Conservation (phyloP, 2,113 vertebrate genomes). For the Salvator merianae region DNA sequence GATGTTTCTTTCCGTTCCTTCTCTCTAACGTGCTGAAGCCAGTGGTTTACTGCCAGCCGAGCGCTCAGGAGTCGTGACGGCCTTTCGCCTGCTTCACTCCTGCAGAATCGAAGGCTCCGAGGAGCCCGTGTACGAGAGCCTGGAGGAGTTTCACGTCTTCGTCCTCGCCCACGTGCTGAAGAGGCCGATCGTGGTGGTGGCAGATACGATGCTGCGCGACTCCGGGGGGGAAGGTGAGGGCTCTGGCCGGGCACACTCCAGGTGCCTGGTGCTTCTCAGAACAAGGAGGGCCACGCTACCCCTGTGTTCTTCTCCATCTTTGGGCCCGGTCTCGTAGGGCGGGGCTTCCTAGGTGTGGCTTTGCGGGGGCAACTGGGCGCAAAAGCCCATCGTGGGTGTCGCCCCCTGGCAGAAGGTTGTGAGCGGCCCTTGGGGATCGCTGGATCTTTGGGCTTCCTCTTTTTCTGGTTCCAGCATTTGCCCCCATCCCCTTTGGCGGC, state of each 20-base stretch:
- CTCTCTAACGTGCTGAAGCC: not conserved
- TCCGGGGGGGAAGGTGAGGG: constrained; percentile 91
- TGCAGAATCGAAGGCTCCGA: constrained; percentile 86
- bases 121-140: constrained; percentile 95
- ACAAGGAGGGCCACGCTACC: no score
- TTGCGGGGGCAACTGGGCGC: no score
- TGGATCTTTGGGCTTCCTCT: no score
- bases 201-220: constrained; percentile 96
- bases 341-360: no score
- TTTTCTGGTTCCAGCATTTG: constrained; percentile 81
- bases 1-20: not conserved
- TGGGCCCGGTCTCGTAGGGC: no score
- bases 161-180: constrained; percentile 92
- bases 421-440: no score
- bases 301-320: no score
- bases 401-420: no score
- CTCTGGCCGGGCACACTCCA: fast-evolving
- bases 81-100: not conserved
- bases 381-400: no score
- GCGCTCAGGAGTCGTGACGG: fast-evolving
- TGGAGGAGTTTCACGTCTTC: constrained; percentile 97
- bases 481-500: constrained; percentile 96
- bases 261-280: no score
- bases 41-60: fast-evolving
- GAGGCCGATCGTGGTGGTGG: constrained; percentile 94